phyloP scores from a whole-genome alignment of 1,140 invertebrate genomes.

The Caenorhabditis briggsae region DNA sequence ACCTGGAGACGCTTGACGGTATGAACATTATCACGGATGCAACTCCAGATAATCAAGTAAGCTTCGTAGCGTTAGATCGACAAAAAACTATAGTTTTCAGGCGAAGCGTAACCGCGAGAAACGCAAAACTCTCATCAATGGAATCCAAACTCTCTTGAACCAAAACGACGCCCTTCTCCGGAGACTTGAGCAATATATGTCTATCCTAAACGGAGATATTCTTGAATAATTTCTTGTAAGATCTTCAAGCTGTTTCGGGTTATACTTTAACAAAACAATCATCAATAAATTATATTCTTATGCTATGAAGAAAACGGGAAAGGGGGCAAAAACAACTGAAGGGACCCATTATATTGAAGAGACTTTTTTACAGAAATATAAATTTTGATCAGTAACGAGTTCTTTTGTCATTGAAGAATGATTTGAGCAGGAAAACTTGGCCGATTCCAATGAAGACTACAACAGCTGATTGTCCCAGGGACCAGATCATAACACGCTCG shows the following conservation, averaged over 20 bases:
- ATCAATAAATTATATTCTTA: slow-evolving; percentile 36
- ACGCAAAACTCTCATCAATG: slow-evolving; percentile 60
- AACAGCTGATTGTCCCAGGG: slow-evolving; percentile 87
- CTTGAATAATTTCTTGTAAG: slow-evolving; percentile 38
- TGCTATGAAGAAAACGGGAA: slow-evolving; percentile 19
- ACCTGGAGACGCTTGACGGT: slow-evolving; percentile 64
- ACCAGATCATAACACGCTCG: slow-evolving; percentile 92
- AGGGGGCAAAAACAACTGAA: slow-evolving; percentile 30
- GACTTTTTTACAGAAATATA: not conserved
- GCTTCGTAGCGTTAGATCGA: not conserved
- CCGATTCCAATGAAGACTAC: slow-evolving; percentile 88
- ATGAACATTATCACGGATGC: slow-evolving; percentile 60
- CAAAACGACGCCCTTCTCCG: slow-evolving; percentile 59
- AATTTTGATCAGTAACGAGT: slow-evolving; percentile 50
- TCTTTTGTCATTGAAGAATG: slow-evolving; percentile 71
- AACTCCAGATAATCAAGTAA: slow-evolving; percentile 59
- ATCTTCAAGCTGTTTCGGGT: not conserved
- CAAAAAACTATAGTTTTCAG: slow-evolving; percentile 17
- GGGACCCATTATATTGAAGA: not conserved
- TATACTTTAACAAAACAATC: not conserved
- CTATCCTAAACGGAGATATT: slow-evolving; percentile 55
- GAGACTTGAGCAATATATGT: slow-evolving; percentile 53
- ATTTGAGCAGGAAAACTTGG: slow-evolving; percentile 83
- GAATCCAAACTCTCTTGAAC: slow-evolving; percentile 62
- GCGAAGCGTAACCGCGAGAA: slow-evolving; percentile 63